phyloP scores from a whole-genome alignment of 2,113 vertebrate genomes.

The Vidua macroura region DNA sequence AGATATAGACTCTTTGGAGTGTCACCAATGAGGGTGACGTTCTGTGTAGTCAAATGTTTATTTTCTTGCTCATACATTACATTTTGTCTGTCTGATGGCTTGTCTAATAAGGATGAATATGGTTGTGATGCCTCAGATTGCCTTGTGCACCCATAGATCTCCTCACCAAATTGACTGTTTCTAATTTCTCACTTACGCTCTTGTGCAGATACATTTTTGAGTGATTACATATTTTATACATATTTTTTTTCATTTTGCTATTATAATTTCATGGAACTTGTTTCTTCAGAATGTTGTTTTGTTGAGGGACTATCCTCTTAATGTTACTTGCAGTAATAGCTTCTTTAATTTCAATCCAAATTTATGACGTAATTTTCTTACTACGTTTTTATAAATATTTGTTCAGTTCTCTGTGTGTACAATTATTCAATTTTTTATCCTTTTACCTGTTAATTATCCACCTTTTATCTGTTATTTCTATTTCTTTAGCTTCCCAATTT shows the following conservation, averaged over 20 bases:
- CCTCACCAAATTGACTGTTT: background rate
- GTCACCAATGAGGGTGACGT: background rate
- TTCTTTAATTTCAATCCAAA: background rate
- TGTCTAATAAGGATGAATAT: background rate
- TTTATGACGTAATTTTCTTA: background rate
- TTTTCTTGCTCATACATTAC: slow-evolving; percentile 11
- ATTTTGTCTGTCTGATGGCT: background rate
- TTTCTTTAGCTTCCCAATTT: background rate
- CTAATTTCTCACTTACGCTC: background rate
- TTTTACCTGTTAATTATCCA: background rate
- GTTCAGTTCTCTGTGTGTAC: background rate
- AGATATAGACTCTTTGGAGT: slow-evolving; percentile 4
- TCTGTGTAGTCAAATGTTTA: slow-evolving; percentile 21
- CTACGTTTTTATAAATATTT: background rate
- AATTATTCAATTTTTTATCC: background rate
- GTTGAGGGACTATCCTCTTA: background rate
- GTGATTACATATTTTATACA: background rate
- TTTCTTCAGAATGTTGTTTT: background rate
- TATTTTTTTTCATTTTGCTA: background rate
- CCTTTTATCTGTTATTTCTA: background rate
- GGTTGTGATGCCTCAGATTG: background rate
- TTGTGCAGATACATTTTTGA: background rate
- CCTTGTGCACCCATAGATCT: background rate
- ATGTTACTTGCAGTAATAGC: background rate
- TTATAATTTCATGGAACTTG: background rate